These are phyloP conservation scores for Eurosta solidaginis DNA, from an alignment of 1,140 invertebrate genomes.

Conservation along the genomic window DNA sequence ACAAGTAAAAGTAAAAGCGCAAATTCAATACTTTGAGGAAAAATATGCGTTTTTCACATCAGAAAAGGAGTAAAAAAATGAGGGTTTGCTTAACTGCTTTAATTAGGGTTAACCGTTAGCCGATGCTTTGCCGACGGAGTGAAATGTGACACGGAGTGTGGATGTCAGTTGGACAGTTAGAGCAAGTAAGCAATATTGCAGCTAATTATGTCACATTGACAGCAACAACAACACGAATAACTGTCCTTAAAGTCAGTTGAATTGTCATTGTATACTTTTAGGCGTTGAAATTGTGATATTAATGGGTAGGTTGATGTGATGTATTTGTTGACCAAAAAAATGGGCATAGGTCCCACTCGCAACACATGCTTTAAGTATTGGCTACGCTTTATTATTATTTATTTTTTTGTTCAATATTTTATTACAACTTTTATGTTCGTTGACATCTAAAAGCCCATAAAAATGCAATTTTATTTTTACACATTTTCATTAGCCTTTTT, in stretches of 20 bases:
- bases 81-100: background rate
- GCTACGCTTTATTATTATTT: background rate
- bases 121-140: too few relatives aligned
- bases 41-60: background rate
- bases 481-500: slow-evolving; percentile 5
- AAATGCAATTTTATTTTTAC: background rate
- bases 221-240: background rate
- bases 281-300: background rate
- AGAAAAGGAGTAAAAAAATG: background rate
- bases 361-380: background rate
- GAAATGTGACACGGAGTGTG: too few relatives aligned
- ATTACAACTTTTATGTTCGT: background rate
- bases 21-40: background rate
- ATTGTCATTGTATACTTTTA: background rate
- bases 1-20: background rate
- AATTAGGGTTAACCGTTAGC: slow-evolving; percentile 20
- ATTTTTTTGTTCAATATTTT: background rate
- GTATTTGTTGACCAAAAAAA: too few relatives aligned
- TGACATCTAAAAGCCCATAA: background rate
- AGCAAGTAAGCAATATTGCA: background rate
- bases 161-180: background rate
- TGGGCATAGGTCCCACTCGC: background rate
- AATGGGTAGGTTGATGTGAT: slow-evolving; percentile 2
- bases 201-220: slow-evolving; percentile 4
- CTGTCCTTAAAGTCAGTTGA: background rate